Base-by-base conservation (phyloP, 1,140 invertebrate genomes). In the Myzus persicae region DNA sequence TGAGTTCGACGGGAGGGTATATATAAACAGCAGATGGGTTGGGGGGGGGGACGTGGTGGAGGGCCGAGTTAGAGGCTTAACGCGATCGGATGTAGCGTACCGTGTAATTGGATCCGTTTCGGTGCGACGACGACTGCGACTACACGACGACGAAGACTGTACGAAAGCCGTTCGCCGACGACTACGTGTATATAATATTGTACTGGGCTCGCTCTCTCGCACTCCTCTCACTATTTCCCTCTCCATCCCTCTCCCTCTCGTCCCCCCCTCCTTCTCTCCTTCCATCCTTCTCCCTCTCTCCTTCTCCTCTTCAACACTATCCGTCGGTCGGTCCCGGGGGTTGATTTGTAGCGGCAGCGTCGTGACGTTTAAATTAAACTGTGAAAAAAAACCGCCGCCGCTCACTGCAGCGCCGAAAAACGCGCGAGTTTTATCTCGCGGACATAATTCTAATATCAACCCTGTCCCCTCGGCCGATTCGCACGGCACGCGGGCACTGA, bases 81-180 rank as follows among this genome's bases (percentile, higher is more conserved):
- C 90, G 76, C 90, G 90, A 91, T 91, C 90, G 90, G 76, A 48
- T 46, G 67, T 91, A 91, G 40, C 90, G 90, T 91, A 91, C 90
- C 90, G 90, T 91, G 90, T 91, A 91, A 91, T 91, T 91, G 90
- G 90, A 91, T 91, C 67, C 90, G 90, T 91, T 91, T 91, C 90
- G 90, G 90, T 91, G 67, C 76, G 44, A 90, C 89, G 51, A 90
- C 51, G 89, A 67, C 46, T 36, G 48, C 87, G 87, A 89, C 85
- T 38, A 84, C 67, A 88, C 85, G 81, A 84, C 38, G 36, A 36
- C 36, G 38, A 84, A 20, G 81, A 82, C 81, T 6, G 4, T 42
- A 42, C 82, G 38, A 40, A 81, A 24, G 24, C 82, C 36, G 36
- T 84, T 42, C 14, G 59, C 76, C 76, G 76, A 87, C 18, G 84